Conservation (phyloP, 2,888 invertebrate genomes). For the Bellardia bayeri region DNA sequence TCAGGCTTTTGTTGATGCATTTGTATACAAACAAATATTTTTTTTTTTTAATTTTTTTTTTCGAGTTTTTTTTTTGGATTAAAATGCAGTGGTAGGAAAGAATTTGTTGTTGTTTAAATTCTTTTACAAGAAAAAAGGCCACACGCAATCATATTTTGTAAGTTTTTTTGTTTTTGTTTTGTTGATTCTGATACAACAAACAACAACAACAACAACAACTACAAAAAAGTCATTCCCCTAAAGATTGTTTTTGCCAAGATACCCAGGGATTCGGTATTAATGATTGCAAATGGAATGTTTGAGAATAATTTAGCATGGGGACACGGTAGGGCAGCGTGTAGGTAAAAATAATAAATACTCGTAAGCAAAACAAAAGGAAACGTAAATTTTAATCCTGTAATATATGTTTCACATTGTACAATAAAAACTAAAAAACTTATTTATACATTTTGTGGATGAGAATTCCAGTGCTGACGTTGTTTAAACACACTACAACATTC, state of each 20-base stretch:
- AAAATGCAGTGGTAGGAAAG: conserved; percentile 57
- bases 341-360: background rate
- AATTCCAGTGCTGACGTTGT: conserved; percentile 46
- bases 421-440: background rate
- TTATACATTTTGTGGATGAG: background rate
- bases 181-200: background rate
- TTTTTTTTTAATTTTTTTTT: background rate
- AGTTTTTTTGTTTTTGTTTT: background rate
- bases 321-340: conserved; percentile 1
- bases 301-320: background rate
- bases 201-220: no score
- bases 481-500: conserved; percentile 11
- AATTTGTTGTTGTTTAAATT: conserved; percentile 31
- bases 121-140: conserved; percentile 57
- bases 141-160: conserved; percentile 65
- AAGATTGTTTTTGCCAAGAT: conserved; percentile 35
- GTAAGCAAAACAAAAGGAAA: conserved; percentile 46
- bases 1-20: conserved; percentile 23
- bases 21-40: conserved; percentile 37
- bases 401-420: conserved; percentile 3
- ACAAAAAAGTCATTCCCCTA: conserved; percentile 58
- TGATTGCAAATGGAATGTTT: conserved; percentile 8
- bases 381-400: conserved; percentile 69
- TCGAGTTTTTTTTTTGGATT: background rate
- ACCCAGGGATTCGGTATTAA: conserved; percentile 3